Conservation (phyloP, 2,888 invertebrate genomes). For the Sphaerophoria taeniata region DNA sequence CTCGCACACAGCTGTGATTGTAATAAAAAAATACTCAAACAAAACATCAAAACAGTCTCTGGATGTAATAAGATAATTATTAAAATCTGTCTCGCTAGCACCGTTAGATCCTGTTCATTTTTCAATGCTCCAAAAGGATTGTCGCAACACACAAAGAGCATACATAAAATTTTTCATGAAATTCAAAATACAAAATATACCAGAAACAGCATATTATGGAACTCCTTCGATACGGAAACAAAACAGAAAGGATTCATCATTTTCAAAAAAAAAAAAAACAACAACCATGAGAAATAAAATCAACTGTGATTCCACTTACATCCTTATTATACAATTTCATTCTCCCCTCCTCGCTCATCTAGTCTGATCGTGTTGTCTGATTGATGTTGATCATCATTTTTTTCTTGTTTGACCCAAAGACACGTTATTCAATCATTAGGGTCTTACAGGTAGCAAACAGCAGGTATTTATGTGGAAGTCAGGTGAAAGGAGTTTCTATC, state of each 20-base stretch:
- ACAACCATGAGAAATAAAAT: constrained; percentile 55
- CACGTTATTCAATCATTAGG: constrained; percentile 53
- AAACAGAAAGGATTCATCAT: constrained; percentile 43
- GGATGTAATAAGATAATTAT: constrained; percentile 72
- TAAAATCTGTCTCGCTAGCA: constrained; percentile 71
- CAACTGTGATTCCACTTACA: constrained; percentile 72
- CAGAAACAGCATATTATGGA: constrained; percentile 40
- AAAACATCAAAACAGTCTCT: constrained; percentile 15
- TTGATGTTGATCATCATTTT: constrained; percentile 61
- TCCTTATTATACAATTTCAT: constrained; percentile 51
- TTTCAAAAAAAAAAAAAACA: neutral
- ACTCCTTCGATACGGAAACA: constrained; percentile 11
- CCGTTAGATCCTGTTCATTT: constrained; percentile 67
- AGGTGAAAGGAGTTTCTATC: constrained; percentile 71
- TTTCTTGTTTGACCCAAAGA: constrained; percentile 36
- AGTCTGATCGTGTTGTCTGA: constrained; percentile 54
- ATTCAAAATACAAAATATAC: constrained; percentile 70
- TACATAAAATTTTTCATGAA: neutral
- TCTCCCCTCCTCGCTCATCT: constrained; percentile 33
- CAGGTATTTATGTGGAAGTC: constrained; percentile 63
- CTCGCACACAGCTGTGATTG: constrained; percentile 70
- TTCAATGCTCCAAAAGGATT: constrained; percentile 3
- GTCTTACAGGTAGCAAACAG: constrained; percentile 58
- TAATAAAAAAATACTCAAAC: constrained; percentile 60
- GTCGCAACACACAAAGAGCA: constrained; percentile 51